Conservation (phyloP, 2,888 invertebrate genomes). For the Lepidonotus clava region DNA sequence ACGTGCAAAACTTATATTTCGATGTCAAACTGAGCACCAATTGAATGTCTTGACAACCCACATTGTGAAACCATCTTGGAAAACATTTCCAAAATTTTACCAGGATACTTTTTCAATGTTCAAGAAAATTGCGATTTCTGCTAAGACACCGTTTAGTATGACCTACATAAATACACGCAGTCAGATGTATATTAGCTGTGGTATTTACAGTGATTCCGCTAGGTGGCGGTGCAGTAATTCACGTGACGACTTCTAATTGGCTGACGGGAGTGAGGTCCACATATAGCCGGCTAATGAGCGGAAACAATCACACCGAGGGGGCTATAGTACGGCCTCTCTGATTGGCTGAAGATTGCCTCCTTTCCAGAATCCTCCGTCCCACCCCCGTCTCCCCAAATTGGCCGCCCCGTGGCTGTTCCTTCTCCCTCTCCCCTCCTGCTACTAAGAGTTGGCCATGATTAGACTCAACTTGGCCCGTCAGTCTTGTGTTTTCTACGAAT, state of each 20-base stretch:
- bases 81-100: too few relatives aligned
- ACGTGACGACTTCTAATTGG: slow-evolving; percentile 41
- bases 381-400: not conserved
- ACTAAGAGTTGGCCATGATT: not conserved
- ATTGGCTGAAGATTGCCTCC: slow-evolving; percentile 33
- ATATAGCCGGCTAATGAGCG: slow-evolving; percentile 32
- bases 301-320: slow-evolving; percentile 33
- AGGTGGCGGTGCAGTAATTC: not conserved
- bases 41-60: too few relatives aligned
- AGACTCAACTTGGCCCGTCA: not conserved
- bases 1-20: too few relatives aligned
- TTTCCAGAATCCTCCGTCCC: too few relatives aligned
- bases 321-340: not conserved
- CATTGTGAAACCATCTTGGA: too few relatives aligned
- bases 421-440: not conserved
- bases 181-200: not conserved
- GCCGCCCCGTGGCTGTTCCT: too few relatives aligned
- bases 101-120: too few relatives aligned
- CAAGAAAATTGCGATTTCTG: too few relatives aligned
- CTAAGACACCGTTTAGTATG: too few relatives aligned
- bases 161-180: too few relatives aligned
- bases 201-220: not conserved
- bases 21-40: too few relatives aligned
- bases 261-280: not conserved
- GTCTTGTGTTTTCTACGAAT: slow-evolving; percentile 4